Conservation (phyloP, 2,113 vertebrate species). For the Enhydra lutris region DNA sequence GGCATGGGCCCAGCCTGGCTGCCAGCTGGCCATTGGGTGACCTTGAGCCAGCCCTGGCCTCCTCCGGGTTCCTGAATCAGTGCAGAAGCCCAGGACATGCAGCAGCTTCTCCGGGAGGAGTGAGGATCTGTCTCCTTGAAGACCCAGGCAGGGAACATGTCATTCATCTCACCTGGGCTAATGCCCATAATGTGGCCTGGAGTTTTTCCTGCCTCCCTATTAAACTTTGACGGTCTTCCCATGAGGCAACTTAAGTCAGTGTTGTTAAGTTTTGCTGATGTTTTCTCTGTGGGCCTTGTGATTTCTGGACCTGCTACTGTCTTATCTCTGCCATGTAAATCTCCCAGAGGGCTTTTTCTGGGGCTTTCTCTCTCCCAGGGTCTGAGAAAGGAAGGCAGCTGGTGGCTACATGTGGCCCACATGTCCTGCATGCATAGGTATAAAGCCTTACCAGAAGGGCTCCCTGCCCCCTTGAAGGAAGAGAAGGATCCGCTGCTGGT, state of each 20-base stretch:
- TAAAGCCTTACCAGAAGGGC: neutral
- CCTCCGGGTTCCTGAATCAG: neutral
- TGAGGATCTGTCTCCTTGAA: neutral
- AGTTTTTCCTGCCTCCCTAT: neutral
- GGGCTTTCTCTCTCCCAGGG: neutral
- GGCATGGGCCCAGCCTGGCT: neutral
- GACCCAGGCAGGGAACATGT: neutral
- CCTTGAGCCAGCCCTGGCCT: constrained; percentile 37
- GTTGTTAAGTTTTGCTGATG: neutral
- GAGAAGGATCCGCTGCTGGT: neutral
- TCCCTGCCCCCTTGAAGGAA: neutral
- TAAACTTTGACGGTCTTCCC: too few species aligned
- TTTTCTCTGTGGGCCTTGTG: neutral
- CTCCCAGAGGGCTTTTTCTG: neutral
- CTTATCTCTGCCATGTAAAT: neutral
- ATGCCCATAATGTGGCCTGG: neutral
- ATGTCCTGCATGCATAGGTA: neutral
- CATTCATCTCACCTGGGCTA: neutral
- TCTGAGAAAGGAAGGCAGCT: neutral
- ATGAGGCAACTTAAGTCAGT: neutral
- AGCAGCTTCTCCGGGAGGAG: neutral
- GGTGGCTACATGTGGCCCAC: neutral
- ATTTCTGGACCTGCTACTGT: neutral
- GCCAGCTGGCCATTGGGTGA: constrained; percentile 31
- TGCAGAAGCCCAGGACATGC: neutral